Evolutionary conservation across 2,888 invertebrate species (phyloP), one percentile per base, ranked within the genome.

Genomic region (Argynnis bischoffii): DNA sequence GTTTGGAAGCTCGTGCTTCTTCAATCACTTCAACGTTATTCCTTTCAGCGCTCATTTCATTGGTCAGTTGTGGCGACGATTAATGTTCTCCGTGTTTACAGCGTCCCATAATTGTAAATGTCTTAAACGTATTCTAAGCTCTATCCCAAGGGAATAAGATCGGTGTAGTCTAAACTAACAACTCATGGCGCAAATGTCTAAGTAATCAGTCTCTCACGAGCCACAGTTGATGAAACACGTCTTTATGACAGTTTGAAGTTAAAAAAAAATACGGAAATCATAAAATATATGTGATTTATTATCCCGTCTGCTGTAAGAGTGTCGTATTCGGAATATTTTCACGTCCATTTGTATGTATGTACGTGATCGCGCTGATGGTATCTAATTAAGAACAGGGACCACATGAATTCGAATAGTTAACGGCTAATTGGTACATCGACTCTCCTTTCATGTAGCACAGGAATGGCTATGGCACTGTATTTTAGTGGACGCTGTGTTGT

Each of bases 191-290:
- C 69, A 70, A 69, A 71, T 69, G 69, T 66, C 64, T 63, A 67
- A 56, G 67, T 77, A 79, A 81, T 80, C 82, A 86, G 86, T 86
- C 78, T 80, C 77, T 78, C 77, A 78, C 78, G 78, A 75, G 73
- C 80, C 78, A 72, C 75, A 74, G 78, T 47, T 76, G 71, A 69
- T 74, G 79, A 74, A 71, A 77, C 79, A 79, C 81, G 81, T 72
- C 69, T 73, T 67, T 64, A 31, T 61, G 14, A 48, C 54, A 47
- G 13, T 53, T 53, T 35, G 50, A 61, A 46, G 47, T 48, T 3
- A 18, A 61, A 41, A 50, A 31, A 16, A 16, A 18, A 15, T 41
- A 14, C 35, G 51, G 16, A 35, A 31, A 51, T 6, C 26, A 47
- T 57, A 26, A 26, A 16, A 35, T 35, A 35, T 55, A 16, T 4